A percentile compares a stretch with the other conserved stretches of the same genome.
Conservation (phyloP, 2,888 invertebrate genomes). For the Carpatolechia fugitivella region DNA sequence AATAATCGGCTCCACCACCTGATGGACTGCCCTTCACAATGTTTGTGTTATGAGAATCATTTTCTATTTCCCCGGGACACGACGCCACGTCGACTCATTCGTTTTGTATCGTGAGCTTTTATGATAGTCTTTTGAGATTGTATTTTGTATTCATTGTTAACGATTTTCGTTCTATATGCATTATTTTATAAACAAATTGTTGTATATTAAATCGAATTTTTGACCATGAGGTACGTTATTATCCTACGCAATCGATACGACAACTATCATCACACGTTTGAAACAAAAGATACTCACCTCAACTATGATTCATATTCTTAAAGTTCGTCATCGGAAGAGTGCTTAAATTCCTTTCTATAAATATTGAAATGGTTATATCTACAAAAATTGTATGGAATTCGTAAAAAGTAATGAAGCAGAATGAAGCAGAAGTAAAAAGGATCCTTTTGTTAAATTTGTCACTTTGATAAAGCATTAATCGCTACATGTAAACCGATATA, state of each 20-base stretch:
- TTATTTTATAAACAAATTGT: not conserved
- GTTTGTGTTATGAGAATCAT: conserved; percentile 43
- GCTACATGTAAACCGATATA: conserved; percentile 63
- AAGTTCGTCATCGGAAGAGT: conserved; percentile 23
- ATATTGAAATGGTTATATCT: not conserved
- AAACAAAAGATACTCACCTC: conserved; percentile 31
- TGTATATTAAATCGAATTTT: not conserved
- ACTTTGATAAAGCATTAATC: conserved; percentile 53
- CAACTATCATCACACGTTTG: conserved; percentile 21
- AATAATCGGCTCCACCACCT: conserved; percentile 56
- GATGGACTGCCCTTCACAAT: conserved; percentile 48
- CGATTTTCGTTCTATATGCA: not conserved
- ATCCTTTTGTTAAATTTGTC: conserved; percentile 59
- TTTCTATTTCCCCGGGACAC: conserved; percentile 38
- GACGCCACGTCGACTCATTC: conserved; percentile 27
- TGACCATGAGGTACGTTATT: no score
- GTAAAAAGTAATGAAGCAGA: conserved; percentile 35
- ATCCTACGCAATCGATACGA: conserved; percentile 28
- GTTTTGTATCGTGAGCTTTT: conserved; percentile 27
- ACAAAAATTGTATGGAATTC: conserved; percentile 42
- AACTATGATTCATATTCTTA: conserved; percentile 31
- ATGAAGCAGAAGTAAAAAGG: conserved; percentile 52
- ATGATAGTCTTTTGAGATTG: conserved; percentile 21
- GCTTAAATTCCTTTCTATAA: conserved; percentile 27
- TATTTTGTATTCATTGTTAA: conserved; percentile 18